Evolutionary conservation across 1,140 invertebrate genomes (phyloP).

Genomic region (Meloidogyne hapla): DNA sequence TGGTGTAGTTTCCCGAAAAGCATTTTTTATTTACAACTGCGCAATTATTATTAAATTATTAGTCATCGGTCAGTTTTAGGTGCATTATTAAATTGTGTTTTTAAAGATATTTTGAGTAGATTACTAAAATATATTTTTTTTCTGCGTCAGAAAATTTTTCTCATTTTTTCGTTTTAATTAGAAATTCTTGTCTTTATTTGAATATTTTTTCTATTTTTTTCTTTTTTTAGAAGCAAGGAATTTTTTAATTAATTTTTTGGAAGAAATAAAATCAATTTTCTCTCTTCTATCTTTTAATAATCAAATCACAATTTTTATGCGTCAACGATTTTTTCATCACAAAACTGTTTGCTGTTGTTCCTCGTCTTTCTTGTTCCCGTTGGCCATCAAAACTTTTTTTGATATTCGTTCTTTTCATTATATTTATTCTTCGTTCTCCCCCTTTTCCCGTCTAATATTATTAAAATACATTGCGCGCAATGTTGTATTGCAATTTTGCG

Average conservation of each 20-base stretch:
- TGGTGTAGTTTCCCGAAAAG: not conserved
- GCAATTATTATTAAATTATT: not conserved
- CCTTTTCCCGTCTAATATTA: not conserved
- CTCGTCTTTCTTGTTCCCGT: not conserved
- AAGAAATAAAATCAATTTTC: not conserved
- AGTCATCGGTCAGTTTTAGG: not conserved
- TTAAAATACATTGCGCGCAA: not conserved
- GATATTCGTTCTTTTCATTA: not conserved
- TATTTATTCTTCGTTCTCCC: not conserved
- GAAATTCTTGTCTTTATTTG: not conserved
- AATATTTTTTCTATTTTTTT: too few species aligned
- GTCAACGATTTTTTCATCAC: not conserved
- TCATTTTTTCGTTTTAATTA: not conserved
- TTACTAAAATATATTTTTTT: too few species aligned
- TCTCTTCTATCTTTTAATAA: not conserved
- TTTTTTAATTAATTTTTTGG: not conserved
- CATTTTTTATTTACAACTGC: not conserved
- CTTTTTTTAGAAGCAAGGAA: not conserved
- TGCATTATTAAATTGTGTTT: too few species aligned
- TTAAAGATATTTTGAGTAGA: too few species aligned
- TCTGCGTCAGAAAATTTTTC: not conserved
- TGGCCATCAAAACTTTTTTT: not conserved
- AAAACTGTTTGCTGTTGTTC: not conserved
- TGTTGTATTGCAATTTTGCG: not conserved
- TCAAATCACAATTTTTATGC: not conserved